phyloP scores from a whole-genome alignment of 2,797 vertebrate genomes.

The Iguana delicatissima region DNA sequence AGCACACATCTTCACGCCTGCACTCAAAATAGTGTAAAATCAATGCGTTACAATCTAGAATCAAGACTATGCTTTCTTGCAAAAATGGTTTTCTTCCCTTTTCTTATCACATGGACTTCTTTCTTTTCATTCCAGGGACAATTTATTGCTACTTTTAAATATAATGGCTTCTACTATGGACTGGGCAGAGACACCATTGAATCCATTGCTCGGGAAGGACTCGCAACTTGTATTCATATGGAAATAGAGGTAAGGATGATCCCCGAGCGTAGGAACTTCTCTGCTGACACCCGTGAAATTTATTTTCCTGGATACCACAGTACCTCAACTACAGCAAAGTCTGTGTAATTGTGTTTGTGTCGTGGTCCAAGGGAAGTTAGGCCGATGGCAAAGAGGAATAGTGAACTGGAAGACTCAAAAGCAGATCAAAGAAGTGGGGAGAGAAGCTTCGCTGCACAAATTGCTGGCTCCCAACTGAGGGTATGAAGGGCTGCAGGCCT shows the following conservation, averaged over 20 bases:
- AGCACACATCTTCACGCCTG: not conserved
- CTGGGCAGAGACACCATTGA: constrained; percentile 90
- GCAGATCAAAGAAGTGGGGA: too few species aligned
- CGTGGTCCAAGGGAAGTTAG: not conserved
- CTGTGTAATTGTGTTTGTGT: not conserved
- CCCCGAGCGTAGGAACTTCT: not conserved
- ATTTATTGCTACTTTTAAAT: constrained; percentile 89
- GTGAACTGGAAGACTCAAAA: not conserved
- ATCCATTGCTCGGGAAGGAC: constrained; percentile 88
- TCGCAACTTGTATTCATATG: constrained; percentile 91
- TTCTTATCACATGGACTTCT: not conserved
- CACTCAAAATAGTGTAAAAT: not conserved
- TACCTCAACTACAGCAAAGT: too few species aligned
- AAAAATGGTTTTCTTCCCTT: not conserved
- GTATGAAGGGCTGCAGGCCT: not conserved
- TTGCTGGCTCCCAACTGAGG: too few species aligned
- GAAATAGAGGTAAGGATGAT: constrained; percentile 89
- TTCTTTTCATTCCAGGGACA: constrained; percentile 84
- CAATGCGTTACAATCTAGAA: not conserved
- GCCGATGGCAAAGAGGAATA: not conserved
- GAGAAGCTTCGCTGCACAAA: too few species aligned
- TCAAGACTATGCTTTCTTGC: fast-evolving
- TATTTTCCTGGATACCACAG: not conserved
- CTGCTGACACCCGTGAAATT: too few species aligned
- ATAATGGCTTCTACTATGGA: constrained; percentile 85